Conservation (phyloP, 2,797 vertebrate genomes). For the Trichosurus vulpecula region DNA sequence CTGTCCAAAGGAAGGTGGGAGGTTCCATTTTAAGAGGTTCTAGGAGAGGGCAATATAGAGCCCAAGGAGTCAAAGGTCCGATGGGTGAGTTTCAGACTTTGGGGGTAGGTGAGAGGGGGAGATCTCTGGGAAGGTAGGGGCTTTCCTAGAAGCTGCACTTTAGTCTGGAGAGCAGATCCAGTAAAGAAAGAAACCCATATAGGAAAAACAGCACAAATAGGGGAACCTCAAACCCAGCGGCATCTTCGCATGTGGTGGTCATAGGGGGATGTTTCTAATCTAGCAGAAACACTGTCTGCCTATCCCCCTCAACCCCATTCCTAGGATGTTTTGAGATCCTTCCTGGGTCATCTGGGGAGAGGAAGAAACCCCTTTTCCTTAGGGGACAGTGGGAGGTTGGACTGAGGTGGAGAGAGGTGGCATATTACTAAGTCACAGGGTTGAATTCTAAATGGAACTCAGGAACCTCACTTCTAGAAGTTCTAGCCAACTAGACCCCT, state of each 20-base stretch:
- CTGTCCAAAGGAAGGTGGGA: not conserved
- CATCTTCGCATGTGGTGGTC: not conserved
- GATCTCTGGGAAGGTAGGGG: not conserved
- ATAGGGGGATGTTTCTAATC: not conserved
- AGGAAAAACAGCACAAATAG: not conserved
- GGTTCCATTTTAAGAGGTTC: not conserved
- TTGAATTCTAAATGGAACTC: not conserved
- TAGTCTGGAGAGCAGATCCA: not conserved
- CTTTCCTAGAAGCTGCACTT: not conserved
- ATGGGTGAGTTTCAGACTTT: not conserved
- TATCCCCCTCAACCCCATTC: not conserved
- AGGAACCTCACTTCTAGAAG: not conserved
- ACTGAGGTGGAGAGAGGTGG: not conserved
- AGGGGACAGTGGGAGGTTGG: not conserved
- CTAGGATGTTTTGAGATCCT: not conserved
- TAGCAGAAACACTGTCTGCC: not conserved
- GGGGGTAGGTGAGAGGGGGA: not conserved
- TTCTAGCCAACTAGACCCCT: not conserved
- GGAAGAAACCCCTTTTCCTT: not conserved
- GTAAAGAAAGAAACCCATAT: not conserved
- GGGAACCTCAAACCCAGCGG: not conserved
- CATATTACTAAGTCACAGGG: not conserved
- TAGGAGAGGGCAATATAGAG: not conserved
- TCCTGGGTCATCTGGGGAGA: not conserved
- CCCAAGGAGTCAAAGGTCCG: not conserved